Conservation (phyloP, 92 coral and sea anemone genomes). For the Umimayanthus kanabou region DNA sequence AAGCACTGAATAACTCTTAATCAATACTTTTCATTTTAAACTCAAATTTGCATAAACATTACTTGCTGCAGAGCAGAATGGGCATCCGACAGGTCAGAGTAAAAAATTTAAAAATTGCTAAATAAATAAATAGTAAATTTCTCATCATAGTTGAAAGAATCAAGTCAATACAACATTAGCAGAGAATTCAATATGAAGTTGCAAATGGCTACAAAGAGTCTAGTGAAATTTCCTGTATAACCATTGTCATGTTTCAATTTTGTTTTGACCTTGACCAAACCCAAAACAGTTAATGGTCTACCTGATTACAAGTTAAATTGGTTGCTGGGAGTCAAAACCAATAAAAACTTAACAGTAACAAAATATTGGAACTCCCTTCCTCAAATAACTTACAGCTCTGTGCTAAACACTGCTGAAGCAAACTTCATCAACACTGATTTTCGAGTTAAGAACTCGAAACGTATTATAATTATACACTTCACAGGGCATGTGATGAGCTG, state of each 20-base stretch:
- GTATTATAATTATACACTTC: neutral
- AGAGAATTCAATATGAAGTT: too few relatives aligned
- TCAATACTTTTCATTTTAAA: neutral
- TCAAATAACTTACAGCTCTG: neutral
- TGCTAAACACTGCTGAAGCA: neutral
- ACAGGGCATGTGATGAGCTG: neutral
- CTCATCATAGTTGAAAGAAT: neutral
- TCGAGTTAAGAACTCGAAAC: neutral
- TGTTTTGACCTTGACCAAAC: slow-evolving; percentile 18
- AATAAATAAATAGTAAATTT: neutral
- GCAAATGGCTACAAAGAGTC: neutral
- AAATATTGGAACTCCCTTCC: neutral
- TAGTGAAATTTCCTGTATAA: neutral
- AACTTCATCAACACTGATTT: neutral
- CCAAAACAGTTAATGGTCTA: slow-evolving; percentile 7
- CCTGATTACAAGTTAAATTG: slow-evolving; percentile 2
- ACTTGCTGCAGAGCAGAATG: neutral
- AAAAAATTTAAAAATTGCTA: neutral
- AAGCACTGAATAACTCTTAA: neutral
- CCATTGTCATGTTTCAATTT: neutral
- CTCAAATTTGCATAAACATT: neutral
- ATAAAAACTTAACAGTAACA: neutral
- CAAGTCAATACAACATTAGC: neutral
- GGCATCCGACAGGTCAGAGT: neutral
- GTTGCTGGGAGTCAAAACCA: neutral